Percentiles rank a stretch among this genome's conserved stretches.
phyloP scores from a whole-genome alignment of 2,888 invertebrate species.

The Tenthredo amoena region DNA sequence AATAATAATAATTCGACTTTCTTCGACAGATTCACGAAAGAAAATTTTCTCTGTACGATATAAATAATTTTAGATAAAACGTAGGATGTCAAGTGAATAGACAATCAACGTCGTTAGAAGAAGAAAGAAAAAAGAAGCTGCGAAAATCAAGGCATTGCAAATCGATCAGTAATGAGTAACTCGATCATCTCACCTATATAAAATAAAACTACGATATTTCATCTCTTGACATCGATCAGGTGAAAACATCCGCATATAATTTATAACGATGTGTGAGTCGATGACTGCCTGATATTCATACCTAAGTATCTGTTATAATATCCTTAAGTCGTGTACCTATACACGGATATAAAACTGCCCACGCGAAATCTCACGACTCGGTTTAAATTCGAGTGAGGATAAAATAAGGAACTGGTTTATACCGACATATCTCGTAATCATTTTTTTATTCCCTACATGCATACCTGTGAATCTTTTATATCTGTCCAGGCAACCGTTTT shows the following conservation, averaged over 20 bases:
- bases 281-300: background rate
- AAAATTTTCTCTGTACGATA: background rate
- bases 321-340: background rate
- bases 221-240: background rate
- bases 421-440: background rate
- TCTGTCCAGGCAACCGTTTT: background rate
- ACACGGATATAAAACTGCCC: background rate
- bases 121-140: background rate
- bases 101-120: background rate
- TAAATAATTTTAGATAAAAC: too few relatives aligned
- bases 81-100: background rate
- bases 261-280: background rate
- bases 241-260: slow-evolving; percentile 20
- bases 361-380: background rate
- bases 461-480: background rate
- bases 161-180: background rate
- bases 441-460: background rate
- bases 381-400: background rate
- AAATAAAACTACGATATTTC: background rate
- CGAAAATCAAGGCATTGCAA: background rate
- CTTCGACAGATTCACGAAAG: background rate
- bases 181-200: background rate
- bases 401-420: background rate
- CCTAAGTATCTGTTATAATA: too few relatives aligned
- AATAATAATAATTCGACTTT: background rate